Evolutionary conservation across 1,140 invertebrate genomes (phyloP).

Genomic region (Panulirus ornatus): DNA sequence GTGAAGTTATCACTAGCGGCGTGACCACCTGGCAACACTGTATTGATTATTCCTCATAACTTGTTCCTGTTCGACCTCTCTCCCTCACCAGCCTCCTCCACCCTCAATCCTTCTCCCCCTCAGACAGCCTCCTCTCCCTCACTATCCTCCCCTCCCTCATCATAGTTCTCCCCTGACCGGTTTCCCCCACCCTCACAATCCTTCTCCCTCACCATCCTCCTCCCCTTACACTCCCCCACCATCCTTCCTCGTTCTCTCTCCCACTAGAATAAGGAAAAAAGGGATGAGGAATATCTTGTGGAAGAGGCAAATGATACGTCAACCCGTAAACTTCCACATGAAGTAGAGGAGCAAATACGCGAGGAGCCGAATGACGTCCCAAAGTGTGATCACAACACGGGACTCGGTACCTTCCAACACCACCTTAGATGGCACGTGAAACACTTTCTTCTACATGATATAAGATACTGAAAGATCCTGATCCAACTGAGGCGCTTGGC

Average conservation of each 20-base stretch:
- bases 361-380: not conserved
- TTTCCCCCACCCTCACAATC: not conserved
- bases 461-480: not conserved
- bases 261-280: too few species aligned
- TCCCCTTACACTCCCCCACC: not conserved
- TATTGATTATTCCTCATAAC: conserved; percentile 18
- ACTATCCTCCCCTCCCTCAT: not conserved
- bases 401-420: too few species aligned
- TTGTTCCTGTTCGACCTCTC: not conserved
- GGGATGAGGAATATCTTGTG: too few species aligned
- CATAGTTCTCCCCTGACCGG: not conserved
- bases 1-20: too few species aligned
- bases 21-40: not conserved
- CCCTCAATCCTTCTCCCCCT: not conserved
- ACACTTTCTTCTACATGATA: not conserved
- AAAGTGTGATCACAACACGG: too few species aligned
- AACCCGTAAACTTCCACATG: not conserved
- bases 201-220: not conserved
- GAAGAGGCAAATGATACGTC: too few species aligned
- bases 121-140: not conserved
- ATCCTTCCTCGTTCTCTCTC: not conserved
- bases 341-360: not conserved
- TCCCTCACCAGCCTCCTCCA: not conserved
- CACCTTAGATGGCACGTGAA: not conserved
- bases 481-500: not conserved